Evolutionary conservation across 2,888 invertebrate species (phyloP).

Genomic region (Stomorhina lunata): DNA sequence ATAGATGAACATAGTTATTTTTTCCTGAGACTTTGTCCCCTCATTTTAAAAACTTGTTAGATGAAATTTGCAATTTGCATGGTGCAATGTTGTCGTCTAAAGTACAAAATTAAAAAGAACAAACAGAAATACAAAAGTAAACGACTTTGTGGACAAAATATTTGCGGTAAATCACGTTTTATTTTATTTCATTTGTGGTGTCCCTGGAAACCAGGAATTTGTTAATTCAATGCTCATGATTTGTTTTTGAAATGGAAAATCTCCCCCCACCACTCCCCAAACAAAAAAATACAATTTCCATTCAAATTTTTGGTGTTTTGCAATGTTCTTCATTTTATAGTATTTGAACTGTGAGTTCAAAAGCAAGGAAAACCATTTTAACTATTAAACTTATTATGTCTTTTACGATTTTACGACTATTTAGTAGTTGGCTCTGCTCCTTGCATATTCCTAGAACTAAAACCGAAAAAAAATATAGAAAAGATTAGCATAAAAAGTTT

Average conservation of each 20-base stretch:
- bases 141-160: conserved; percentile 6
- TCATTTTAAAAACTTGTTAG: neutral
- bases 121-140: too few species aligned
- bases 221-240: conserved; percentile 79
- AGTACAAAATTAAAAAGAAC: neutral
- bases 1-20: neutral
- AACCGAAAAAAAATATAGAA: conserved; percentile 6
- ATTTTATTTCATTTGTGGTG: conserved; percentile 69
- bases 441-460: conserved; percentile 28
- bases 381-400: neutral
- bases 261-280: conserved; percentile 23
- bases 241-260: conserved; percentile 54
- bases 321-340: conserved; percentile 25
- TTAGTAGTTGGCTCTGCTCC: neutral
- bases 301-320: neutral
- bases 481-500: conserved; percentile 41
- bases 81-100: conserved; percentile 9
- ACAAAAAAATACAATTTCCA: neutral
- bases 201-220: conserved; percentile 77
- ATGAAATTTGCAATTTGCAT: conserved; percentile 60
- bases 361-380: conserved; percentile 42
- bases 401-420: too few species aligned
- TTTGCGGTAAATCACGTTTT: conserved; percentile 51
- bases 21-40: neutral
- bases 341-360: conserved; percentile 7